phyloP scores from a whole-genome alignment of 1,140 invertebrate genomes.

The Phymastichus coffea region DNA sequence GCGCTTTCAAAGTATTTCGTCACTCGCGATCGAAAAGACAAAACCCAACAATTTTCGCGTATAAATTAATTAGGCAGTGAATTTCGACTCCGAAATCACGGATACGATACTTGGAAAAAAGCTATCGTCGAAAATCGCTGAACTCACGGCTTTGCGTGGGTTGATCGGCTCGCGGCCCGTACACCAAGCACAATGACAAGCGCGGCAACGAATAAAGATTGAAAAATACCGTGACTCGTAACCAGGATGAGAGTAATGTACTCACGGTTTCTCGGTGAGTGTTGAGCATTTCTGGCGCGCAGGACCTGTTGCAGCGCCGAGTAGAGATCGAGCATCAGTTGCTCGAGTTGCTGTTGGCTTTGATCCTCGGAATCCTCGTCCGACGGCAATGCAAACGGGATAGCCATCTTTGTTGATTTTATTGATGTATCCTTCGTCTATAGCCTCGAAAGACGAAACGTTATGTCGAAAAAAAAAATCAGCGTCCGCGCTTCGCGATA shows the following conservation, averaged over 20 bases:
- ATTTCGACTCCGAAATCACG: too few species aligned
- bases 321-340: conserved; percentile 51
- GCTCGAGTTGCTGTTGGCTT: conserved; percentile 49
- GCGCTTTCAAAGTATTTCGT: too few species aligned
- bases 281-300: conserved; percentile 44
- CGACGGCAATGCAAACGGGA: conserved; percentile 46
- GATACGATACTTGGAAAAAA: too few species aligned
- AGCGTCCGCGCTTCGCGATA: not conserved
- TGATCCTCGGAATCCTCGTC: conserved; percentile 47
- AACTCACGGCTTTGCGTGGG: too few species aligned
- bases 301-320: conserved; percentile 50
- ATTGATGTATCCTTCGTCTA: conserved; percentile 6
- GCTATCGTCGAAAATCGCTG: too few species aligned
- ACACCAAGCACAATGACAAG: too few species aligned
- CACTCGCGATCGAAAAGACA: too few species aligned
- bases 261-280: conserved; percentile 54
- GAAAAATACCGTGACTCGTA: too few species aligned
- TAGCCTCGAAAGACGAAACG: too few species aligned
- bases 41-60: too few species aligned
- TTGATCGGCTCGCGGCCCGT: too few species aligned
- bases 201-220: not conserved
- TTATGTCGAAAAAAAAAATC: not conserved
- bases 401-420: conserved; percentile 41
- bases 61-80: too few species aligned
- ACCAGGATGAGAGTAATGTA: conserved; percentile 30